A percentile compares a stretch with the other conserved stretches of the same genome.
Conservation (phyloP, 2,888 invertebrate genomes). For the Dolichopus griseipennis region DNA sequence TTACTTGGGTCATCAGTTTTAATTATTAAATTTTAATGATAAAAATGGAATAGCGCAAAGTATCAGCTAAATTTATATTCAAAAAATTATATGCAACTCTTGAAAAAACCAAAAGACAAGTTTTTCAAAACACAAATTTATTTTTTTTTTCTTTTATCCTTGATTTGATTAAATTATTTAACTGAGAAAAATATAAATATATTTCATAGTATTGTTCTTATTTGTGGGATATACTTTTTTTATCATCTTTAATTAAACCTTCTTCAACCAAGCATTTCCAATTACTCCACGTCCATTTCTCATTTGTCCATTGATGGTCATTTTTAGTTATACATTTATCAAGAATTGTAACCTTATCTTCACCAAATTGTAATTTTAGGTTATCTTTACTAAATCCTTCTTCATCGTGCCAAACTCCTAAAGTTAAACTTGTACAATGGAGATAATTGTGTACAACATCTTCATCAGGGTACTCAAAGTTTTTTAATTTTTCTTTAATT, state of each 20-base stretch:
- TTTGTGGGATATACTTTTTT: not conserved
- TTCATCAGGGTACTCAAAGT: conserved; percentile 13
- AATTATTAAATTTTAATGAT: too few species aligned
- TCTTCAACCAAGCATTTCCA: conserved; percentile 13
- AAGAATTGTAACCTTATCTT: not conserved
- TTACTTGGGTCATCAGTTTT: too few species aligned
- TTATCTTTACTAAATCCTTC: not conserved
- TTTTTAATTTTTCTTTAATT: conserved; percentile 10
- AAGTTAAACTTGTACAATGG: not conserved
- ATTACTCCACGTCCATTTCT: conserved; percentile 11
- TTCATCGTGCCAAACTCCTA: not conserved
- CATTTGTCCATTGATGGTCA: not conserved
- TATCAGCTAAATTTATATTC: too few species aligned
- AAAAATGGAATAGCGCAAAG: too few species aligned
- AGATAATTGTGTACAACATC: conserved; percentile 11
- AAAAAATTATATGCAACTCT: too few species aligned
- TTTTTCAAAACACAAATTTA: too few species aligned
- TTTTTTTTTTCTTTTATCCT: too few species aligned
- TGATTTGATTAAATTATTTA: too few species aligned
- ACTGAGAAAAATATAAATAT: not conserved
- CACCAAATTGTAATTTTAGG: conserved; percentile 1
- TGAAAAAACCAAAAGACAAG: too few species aligned
- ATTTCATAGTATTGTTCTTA: not conserved
- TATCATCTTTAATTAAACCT: conserved; percentile 3
- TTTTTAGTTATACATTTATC: conserved; percentile 10